Percentiles rank a stretch among this genome's conserved stretches.
phyloP scores from a whole-genome alignment of 2,888 invertebrate species.

The Drosophila mettleri region DNA sequence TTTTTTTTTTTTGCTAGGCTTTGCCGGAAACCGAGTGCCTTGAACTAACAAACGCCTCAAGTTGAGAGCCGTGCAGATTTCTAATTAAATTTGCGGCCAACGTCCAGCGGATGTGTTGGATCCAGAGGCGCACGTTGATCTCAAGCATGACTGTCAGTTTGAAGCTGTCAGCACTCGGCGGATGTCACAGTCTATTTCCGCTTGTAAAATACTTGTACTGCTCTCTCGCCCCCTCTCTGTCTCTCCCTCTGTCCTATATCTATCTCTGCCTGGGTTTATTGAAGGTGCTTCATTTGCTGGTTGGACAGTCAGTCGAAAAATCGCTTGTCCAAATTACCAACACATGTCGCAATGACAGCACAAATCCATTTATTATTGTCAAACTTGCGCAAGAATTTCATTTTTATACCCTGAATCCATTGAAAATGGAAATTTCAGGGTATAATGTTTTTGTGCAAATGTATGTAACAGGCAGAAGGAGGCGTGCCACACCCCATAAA shows the following conservation, averaged over 20 bases:
- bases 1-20: slow-evolving; percentile 9
- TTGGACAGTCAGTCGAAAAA: slow-evolving; percentile 2
- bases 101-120: slow-evolving; percentile 68
- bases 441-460: too few relatives aligned
- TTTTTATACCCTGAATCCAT: too few relatives aligned
- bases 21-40: slow-evolving; percentile 65
- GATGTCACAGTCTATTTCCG: slow-evolving; percentile 80
- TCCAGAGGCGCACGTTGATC: slow-evolving; percentile 31
- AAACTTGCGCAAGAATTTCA: slow-evolving; percentile 55
- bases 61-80: slow-evolving; percentile 58
- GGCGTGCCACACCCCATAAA: too few relatives aligned
- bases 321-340: slow-evolving; percentile 18
- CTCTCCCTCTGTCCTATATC: not conserved
- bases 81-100: slow-evolving; percentile 72
- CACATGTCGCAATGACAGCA: slow-evolving; percentile 49
- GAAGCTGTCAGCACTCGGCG: slow-evolving; percentile 63
- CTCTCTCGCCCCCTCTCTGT: not conserved
- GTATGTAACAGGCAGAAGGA: too few relatives aligned
- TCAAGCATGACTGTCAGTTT: slow-evolving; percentile 31
- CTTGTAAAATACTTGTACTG: slow-evolving; percentile 28
- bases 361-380: slow-evolving; percentile 71
- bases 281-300: slow-evolving; percentile 50
- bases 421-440: too few relatives aligned
- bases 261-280: slow-evolving; percentile 7
- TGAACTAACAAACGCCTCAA: slow-evolving; percentile 54